phyloP scores from a whole-genome alignment of 2,113 vertebrate species.

The Calypte anna region DNA sequence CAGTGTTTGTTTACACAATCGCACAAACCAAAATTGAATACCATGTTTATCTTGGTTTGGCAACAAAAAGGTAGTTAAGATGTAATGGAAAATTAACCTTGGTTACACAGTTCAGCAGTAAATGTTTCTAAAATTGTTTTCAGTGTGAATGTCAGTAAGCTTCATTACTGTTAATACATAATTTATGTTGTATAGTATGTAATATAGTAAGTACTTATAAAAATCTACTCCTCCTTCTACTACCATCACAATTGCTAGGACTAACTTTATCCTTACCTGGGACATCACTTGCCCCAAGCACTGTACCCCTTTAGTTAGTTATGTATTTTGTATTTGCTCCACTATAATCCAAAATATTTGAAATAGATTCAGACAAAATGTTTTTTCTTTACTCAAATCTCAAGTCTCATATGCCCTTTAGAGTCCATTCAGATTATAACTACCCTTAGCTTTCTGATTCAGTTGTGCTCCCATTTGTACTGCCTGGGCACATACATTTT shows the following conservation, averaged over 20 bases:
- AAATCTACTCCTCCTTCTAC: not conserved
- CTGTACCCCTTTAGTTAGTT: not conserved
- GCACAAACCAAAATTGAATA: constrained; percentile 25
- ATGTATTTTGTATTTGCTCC: not conserved
- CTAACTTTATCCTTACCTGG: not conserved
- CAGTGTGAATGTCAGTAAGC: not conserved
- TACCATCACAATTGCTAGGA: not conserved
- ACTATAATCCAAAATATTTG: not conserved
- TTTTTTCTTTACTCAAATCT: not conserved
- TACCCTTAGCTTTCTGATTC: not conserved
- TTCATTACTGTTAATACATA: constrained; percentile 1
- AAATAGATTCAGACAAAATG: not conserved
- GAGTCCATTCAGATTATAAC: constrained; percentile 23
- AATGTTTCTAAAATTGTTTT: constrained; percentile 42
- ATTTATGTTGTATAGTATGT: not conserved
- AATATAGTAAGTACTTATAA: constrained; percentile 12
- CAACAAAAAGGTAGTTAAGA: constrained; percentile 42
- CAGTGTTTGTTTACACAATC: not conserved
- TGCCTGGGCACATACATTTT: not conserved
- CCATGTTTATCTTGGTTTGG: constrained; percentile 47
- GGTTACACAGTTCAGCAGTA: constrained; percentile 43
- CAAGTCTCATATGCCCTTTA: not conserved
- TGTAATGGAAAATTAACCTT: constrained; percentile 41
- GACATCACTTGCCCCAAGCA: not conserved
- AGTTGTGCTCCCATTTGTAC: not conserved